Percentiles rank a stretch among this genome's conserved stretches.
phyloP scores from a whole-genome alignment of 2,888 invertebrate genomes.

The Hylaea fasciaria region DNA sequence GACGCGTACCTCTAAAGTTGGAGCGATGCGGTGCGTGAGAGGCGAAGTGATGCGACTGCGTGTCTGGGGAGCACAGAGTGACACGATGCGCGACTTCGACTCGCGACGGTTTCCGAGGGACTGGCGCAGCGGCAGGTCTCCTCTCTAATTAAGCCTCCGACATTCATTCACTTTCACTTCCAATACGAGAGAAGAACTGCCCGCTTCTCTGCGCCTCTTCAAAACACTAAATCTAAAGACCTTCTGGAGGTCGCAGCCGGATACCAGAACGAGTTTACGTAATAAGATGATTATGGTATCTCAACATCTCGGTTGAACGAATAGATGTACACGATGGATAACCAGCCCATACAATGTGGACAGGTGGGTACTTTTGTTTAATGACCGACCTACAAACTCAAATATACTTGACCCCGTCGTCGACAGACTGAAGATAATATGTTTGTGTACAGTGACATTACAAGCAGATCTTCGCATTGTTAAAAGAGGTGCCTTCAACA shows the following conservation, averaged over 20 bases:
- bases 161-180: constrained; percentile 85
- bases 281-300: constrained; percentile 52
- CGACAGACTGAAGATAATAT: not conserved
- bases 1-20: constrained; percentile 67
- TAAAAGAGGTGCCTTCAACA: no score
- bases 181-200: constrained; percentile 78
- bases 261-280: constrained; percentile 67
- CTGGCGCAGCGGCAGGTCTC: constrained; percentile 78
- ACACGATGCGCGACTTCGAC: constrained; percentile 65
- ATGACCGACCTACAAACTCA: constrained; percentile 25
- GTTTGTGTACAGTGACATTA: not conserved
- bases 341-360: constrained; percentile 19
- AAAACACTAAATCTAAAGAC: constrained; percentile 67
- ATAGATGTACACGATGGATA: constrained; percentile 23
- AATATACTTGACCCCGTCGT: constrained; percentile 10
- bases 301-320: constrained; percentile 32
- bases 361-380: constrained; percentile 21
- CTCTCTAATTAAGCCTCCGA: constrained; percentile 84
- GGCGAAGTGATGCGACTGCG: constrained; percentile 40
- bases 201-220: constrained; percentile 69
- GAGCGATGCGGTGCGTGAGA: constrained; percentile 49
- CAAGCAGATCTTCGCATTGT: no score
- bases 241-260: constrained; percentile 82
- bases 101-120: constrained; percentile 76
- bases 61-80: constrained; percentile 44